Percentiles rank a stretch among this genome's conserved stretches.
phyloP scores from a whole-genome alignment of 2,797 vertebrate genomes.

The Catamblyrhynchus diadema region DNA sequence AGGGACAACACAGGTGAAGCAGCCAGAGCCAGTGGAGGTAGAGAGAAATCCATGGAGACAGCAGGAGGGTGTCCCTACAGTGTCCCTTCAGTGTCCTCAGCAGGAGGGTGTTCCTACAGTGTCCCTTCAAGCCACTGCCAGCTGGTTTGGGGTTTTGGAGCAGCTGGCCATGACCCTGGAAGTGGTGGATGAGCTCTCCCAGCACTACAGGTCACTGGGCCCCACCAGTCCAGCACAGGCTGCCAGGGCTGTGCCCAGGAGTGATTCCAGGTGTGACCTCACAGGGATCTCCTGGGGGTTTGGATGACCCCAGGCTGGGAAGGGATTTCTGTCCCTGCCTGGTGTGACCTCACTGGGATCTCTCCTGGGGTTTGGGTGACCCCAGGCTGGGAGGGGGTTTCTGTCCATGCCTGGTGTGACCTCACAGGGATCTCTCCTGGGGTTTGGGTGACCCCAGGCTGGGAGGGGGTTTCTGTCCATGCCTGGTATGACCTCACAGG shows the following conservation, averaged over 20 bases:
- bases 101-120: background rate
- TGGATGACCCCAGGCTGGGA: background rate
- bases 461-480: background rate
- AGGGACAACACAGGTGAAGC: background rate
- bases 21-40: background rate
- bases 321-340: background rate
- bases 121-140: background rate
- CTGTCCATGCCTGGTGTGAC: background rate
- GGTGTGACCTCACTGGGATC: background rate
- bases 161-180: background rate
- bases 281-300: no score
- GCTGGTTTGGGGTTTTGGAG: background rate
- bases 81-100: background rate
- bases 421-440: no score
- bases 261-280: accelerated
- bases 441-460: background rate
- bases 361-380: accelerated
- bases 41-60: background rate
- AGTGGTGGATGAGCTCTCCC: background rate
- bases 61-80: background rate
- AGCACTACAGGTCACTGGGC: accelerated
- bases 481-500: background rate
- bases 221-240: background rate
- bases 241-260: background rate
- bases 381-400: background rate